Base-by-base conservation (phyloP, 2,888 invertebrate genomes). In the Zygogramma bicolorata region DNA sequence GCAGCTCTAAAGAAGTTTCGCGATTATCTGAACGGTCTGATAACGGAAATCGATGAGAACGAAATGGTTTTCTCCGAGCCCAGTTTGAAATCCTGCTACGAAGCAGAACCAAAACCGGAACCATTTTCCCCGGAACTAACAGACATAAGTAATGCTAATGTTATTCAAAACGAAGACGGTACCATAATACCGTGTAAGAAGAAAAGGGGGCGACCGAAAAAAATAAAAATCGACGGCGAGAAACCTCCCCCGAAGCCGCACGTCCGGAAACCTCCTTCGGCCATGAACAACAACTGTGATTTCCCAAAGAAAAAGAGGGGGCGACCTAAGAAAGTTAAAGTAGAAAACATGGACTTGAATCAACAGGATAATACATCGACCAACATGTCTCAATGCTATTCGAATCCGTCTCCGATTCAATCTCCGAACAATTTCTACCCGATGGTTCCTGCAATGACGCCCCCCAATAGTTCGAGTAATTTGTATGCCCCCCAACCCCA, bases 1-100 rank as follows among this genome's bases (percentile, higher is more conserved):
- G 93, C 95, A 73, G 97, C 97, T 65, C 90, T 98, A 58, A 97
- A 97, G 88, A 97, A 97, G 88, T 96, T 98, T 88, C 92, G 97
- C 66, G 98, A 98, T 89, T 96, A 95, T 88, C 89, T 98, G 69
- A 95, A 96, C 87, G 98, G 98, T 2, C 89, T 94, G 65, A 91
- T 96, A 83, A 89, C 94, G 62, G 94, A 94, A 85, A 90, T 96
- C 75, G 96, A 96, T 84, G 96, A 97, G 83, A 91, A 92, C 65
- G 96, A 97, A 89, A 94, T 96, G 83, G 93, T 96, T 67, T 96
- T 97, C 88, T 93, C 90, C 22, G 93, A 93, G 83, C 91, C 92
- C 68, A 91, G 92, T 80, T 88, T 92, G 61, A 92, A 92, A 85
- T 91, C 91, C 79, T 90, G 89, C 83, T 90, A 90, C 79, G 91